Evolutionary conservation across 2,888 invertebrate species (phyloP).

Genomic region (Pristionchus japonicus): DNA sequence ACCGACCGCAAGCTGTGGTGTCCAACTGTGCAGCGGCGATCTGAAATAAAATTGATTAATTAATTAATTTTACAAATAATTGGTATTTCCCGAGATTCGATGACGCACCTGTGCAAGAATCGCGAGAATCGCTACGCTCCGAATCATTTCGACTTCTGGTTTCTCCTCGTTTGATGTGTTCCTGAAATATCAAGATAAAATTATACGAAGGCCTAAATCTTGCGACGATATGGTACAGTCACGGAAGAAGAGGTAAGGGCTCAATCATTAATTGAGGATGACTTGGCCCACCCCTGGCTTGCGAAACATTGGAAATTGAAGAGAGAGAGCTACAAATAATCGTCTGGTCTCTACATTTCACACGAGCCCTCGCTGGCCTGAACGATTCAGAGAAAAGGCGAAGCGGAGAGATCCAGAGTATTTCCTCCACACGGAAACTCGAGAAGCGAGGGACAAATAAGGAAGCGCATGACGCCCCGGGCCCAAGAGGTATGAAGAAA

Average conservation of each 20-base stretch:
- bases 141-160: background rate
- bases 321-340: too few relatives aligned
- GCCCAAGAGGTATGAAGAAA: background rate
- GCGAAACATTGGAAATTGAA: too few relatives aligned
- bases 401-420: background rate
- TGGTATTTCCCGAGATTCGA: too few relatives aligned
- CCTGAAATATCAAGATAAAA: background rate
- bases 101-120: background rate
- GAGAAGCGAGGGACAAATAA: background rate
- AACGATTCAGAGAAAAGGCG: background rate
- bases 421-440: background rate
- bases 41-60: background rate
- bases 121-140: background rate
- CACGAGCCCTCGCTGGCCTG: background rate
- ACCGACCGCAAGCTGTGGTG: background rate
- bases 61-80: background rate
- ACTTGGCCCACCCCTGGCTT: background rate
- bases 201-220: background rate
- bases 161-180: background rate
- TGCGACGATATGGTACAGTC: background rate
- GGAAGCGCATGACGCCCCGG: background rate
- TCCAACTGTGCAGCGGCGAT: conserved; percentile 15
- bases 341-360: background rate
- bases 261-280: background rate
- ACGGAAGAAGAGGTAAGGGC: background rate